Evolutionary conservation across 2,888 invertebrate species (phyloP), one percentile per base, ranked within the genome.

Genomic region (Eurytoma adleriae): DNA sequence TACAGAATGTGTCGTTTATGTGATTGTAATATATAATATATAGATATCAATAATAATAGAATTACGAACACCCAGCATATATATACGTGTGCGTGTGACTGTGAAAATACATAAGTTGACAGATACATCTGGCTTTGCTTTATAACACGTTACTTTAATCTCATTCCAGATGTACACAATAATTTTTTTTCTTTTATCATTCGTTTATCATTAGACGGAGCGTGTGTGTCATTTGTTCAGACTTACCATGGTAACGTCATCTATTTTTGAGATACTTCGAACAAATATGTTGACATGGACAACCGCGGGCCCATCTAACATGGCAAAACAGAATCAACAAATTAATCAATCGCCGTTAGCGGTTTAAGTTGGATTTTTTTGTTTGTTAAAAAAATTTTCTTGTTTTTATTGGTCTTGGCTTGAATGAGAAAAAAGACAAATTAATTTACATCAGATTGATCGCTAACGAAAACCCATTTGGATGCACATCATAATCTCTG

Each of bases 191-290:
- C 56, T 73, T 78, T 77, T 82, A 50, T 68, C 24, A 30, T 12
- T n/a, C 10, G 40, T 57, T 70, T 67, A 40, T 40, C 40, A n/a
- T 27, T 13, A 62, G 5, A 76, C 70, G 78, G 83, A 82, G 72
- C 84, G 84, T 40, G 54, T 85, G 87, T 86, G 79, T 83, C 85
- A 78, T 81, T 77, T 80, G 59, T 72, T 74, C 84, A 83, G 92
- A 97, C 97, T 97, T 96, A 98, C 98, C 98, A 98, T 98, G 90
- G 97, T 98, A 93, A 98, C 97, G 94, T 98, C 98, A 95, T 98
- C 98, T 94, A 98, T 98, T 95, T 98, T 97, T 93, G 97, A 97
- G 94, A 98, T 97, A 96, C 98, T 98, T 95, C 98, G 94, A 93
- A 98, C 96, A 95, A 97, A 97, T 94, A 98, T 97, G 96, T 98